These are phyloP conservation scores for Caenorhabditis brenneri DNA, from an alignment of 1,140 invertebrate species.

Conservation along the genomic window DNA sequence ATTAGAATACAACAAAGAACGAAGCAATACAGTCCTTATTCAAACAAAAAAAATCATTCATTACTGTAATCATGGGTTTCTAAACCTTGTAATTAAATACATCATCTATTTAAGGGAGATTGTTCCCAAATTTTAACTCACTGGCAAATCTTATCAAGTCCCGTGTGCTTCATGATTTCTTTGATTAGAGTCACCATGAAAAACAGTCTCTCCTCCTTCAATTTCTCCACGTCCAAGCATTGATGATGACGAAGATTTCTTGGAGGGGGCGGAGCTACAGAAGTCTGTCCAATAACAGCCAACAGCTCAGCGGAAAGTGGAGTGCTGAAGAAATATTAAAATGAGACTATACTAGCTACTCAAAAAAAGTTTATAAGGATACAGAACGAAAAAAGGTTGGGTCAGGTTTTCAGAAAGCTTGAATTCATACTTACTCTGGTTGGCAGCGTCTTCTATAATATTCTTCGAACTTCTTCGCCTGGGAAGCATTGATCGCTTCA, in stretches of 20 bases:
- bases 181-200: background rate
- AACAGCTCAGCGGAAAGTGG: background rate
- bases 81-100: no score
- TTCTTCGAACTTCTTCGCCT: background rate
- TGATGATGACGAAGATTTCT: background rate
- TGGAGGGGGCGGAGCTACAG: background rate
- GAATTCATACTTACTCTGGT: background rate
- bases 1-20: background rate
- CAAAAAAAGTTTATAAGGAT: background rate
- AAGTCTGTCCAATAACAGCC: background rate
- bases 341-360: no score
- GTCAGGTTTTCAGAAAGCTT: no score
- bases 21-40: no score
- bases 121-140: background rate
- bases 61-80: no score
- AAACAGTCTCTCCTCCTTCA: background rate
- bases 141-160: background rate
- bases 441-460: background rate
- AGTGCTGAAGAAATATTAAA: background rate
- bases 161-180: background rate
- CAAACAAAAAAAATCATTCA: no score
- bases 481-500: background rate
- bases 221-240: no score
- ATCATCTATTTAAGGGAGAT: no score
- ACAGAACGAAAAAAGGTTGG: background rate